A percentile compares a stretch with the other conserved stretches of the same genome.
These are phyloP conservation scores for Edolisoma coerulescens DNA, from an alignment of 2,113 vertebrate genomes.

Conservation along the genomic window DNA sequence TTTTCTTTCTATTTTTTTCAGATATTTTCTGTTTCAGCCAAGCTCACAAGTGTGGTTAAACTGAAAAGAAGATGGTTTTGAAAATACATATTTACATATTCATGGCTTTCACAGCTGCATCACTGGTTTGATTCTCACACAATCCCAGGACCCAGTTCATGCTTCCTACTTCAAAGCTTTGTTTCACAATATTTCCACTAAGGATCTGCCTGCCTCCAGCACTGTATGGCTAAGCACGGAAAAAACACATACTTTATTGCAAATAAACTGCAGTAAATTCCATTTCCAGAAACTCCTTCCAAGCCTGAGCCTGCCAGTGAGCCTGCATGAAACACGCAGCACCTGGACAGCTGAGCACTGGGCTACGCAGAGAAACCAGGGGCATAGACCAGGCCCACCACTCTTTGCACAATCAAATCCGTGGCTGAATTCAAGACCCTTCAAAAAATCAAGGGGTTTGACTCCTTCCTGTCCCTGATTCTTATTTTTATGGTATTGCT, in stretches of 20 bases:
- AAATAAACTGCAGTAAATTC: neutral
- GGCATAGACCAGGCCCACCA: neutral
- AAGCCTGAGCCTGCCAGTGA: neutral
- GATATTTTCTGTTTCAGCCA: neutral
- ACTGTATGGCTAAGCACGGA: neutral
- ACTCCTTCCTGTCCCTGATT: neutral
- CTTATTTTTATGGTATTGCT: neutral
- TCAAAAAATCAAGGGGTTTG: neutral
- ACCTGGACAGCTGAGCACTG: neutral
- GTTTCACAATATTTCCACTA: constrained; percentile 1
- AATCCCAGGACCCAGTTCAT: neutral
- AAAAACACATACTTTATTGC: neutral
- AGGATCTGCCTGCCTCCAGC: neutral
- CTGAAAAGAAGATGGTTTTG: neutral
- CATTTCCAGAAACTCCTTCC: neutral
- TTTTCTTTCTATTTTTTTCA: neutral
- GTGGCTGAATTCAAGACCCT: neutral
- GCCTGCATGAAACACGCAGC: accelerated
- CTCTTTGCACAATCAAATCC: neutral
- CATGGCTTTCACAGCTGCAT: neutral
- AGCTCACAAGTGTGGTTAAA: neutral
- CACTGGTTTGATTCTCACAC: neutral
- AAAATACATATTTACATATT: neutral
- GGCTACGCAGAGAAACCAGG: neutral
- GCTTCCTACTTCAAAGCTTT: neutral